These are phyloP conservation scores for Xiphorhynchus elegans DNA, from an alignment of 2,113 vertebrate genomes.

Conservation along the genomic window DNA sequence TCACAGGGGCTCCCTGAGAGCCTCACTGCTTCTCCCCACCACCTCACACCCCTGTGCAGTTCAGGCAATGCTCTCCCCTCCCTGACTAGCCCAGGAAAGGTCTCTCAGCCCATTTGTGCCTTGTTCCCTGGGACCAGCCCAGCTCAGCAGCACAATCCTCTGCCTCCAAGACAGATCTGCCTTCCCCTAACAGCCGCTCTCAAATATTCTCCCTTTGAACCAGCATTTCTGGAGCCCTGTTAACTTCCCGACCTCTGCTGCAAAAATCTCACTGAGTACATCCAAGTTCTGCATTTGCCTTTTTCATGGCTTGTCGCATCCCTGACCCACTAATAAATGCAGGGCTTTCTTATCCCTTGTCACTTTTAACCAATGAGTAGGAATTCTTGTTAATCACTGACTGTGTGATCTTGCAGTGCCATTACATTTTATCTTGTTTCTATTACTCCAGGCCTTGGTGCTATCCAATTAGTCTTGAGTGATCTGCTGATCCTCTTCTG, in stretches of 20 bases:
- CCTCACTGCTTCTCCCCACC: not conserved
- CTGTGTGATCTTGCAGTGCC: slow-evolving; percentile 48
- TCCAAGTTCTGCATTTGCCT: not conserved
- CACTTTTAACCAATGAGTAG: slow-evolving; percentile 3
- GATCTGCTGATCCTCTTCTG: slow-evolving; percentile 48
- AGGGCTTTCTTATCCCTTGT: slow-evolving; percentile 43
- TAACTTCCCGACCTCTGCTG: not conserved
- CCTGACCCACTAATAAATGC: slow-evolving; percentile 36
- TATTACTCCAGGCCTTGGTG: slow-evolving; percentile 33
- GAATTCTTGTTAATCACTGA: slow-evolving; percentile 50
- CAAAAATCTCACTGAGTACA: not conserved
- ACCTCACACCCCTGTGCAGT: not conserved
- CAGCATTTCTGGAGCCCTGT: not conserved
- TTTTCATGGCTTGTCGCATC: not conserved
- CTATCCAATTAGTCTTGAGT: slow-evolving; percentile 65
- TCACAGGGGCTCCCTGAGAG: not conserved
- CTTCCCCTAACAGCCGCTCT: not conserved
- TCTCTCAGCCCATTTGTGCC: not conserved
- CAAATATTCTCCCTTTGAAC: not conserved
- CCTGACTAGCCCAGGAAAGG: not conserved
- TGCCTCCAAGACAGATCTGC: not conserved
- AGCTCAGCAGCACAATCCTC: not conserved
- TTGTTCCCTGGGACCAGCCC: not conserved
- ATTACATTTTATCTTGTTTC: slow-evolving; percentile 64
- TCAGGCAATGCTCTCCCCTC: not conserved